Evolutionary conservation across 1,140 invertebrate genomes (phyloP), one percentile per base, ranked within the genome.

Genomic region (Drepana arcuata): DNA sequence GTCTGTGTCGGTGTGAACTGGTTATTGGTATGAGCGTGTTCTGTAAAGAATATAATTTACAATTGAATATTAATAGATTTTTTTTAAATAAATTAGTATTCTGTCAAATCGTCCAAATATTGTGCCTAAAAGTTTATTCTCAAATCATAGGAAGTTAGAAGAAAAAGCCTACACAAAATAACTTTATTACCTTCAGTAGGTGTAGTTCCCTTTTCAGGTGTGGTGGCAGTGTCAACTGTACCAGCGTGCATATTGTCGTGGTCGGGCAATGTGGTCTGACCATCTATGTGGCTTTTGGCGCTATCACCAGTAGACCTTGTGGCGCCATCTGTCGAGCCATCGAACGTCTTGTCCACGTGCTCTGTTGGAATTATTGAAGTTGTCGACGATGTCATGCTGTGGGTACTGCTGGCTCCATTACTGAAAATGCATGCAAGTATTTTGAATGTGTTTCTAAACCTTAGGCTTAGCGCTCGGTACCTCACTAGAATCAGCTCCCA

Each of bases 171-270:
- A n/a, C n/a, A n/a, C n/a, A n/a, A n/a, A n/a, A n/a, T n/a, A n/a
- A n/a, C n/a, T n/a, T n/a, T n/a, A n/a, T 59, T 46, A 72, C 69
- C 68, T 34, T 73, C 71, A 35, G 63, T 69, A 14, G 71, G 69
- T 2, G 75, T 78, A 6, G 73, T 78, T 14, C 57, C 57, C 13
- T 48, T 63, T 0, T 73, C 66, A 0, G 55, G 51, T 0, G 59
- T 50, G 0, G 66, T 62, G 1, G 37, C 55, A 9, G 48, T 48
- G 23, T 65, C 63, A 0, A 63, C 30, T 0, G 75, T 80, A 0
- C 61, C 71, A 6, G 71, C 69, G 16, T 75, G 71, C 61, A 80
- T 74, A 30, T 75, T 74, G 6, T 67, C 75, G 33, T 78, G 75
- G 27, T 78, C 75, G 0, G 57, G 64, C 3, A 57, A 34, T 1